Base-by-base conservation (phyloP, 2,888 invertebrate genomes). In the Linnaemya vulpina region DNA sequence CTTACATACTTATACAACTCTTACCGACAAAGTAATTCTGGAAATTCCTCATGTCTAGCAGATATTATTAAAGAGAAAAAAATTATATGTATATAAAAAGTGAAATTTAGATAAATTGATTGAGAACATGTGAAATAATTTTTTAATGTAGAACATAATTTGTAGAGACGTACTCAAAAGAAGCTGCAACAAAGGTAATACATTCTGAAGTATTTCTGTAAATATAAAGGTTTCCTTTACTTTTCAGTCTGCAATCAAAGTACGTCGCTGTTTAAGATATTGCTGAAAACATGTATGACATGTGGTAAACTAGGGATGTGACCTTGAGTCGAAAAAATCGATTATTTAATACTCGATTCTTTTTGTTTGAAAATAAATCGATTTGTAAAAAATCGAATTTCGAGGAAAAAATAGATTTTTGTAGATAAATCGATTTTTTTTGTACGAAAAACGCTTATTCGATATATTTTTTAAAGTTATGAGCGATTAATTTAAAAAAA, bases 1-100 rank as follows among this genome's bases (percentile, higher is more conserved):
- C 7, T 20, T 17, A 51, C 30, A 2, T 78, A 51, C 40, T 22
- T 60, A 38, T 73, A 17, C 67, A 75, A 73, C 73, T 68, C 75
- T 51, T 53, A 74, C 85, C 85, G 85, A 79, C 85, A 85, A 85
- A 85, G 85, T 73, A 70, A 82, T 79, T 82, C 78, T 70, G 75
- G 43, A 75, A 82, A 85, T 85, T 71, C 65, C 76, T 63, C 46
- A 79, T 71, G 78, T 67, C 82, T 67, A 74, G 30, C 53, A 58
- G 25, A 80, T 76, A 70, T 74, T 78, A 78, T 78, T 74, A 63
- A 65, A 71, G 75, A 65, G 58, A 17, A 67, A 58, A 40, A 46
- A 60, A 40, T 46, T 20, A 46, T 25, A 25, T 5, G 38, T 65
- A n/a, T 43, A n/a, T 43, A 74, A 62, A 78, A 70, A 71, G 51